phyloP scores from a whole-genome alignment of 2,888 invertebrate genomes.

The Catocala sponsa region DNA sequence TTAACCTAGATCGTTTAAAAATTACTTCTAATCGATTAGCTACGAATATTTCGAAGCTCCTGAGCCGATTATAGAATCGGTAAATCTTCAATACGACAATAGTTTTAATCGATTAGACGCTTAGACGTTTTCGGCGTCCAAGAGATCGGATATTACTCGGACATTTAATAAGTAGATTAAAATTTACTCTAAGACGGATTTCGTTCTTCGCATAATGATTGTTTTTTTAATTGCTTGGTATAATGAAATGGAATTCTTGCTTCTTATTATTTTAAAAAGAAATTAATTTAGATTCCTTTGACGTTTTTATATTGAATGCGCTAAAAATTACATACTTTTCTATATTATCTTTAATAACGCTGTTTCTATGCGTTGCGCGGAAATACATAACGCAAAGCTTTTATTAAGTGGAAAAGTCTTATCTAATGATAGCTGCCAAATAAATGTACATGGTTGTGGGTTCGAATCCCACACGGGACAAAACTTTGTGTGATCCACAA shows the following conservation, averaged over 20 bases:
- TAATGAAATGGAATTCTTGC: constrained; percentile 8
- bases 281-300: constrained; percentile 4
- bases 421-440: too few relatives aligned
- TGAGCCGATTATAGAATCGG: background rate
- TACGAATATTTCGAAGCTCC: too few relatives aligned
- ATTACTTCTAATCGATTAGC: too few relatives aligned
- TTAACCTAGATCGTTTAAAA: too few relatives aligned
- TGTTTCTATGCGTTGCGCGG: too few relatives aligned
- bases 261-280: background rate
- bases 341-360: too few relatives aligned
- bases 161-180: constrained; percentile 43
- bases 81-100: constrained; percentile 36
- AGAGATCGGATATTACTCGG: constrained; percentile 25
- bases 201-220: constrained; percentile 4
- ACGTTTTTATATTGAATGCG: background rate
- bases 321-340: too few relatives aligned
- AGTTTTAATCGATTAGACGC: constrained; percentile 28
- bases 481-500: too few relatives aligned
- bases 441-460: too few relatives aligned
- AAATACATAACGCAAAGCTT: too few relatives aligned
- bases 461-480: too few relatives aligned
- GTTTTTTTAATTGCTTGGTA: constrained; percentile 18
- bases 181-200: constrained; percentile 29
- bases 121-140: constrained; percentile 15
- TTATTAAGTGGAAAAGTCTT: too few relatives aligned